A percentile compares a stretch with the other conserved stretches of the same genome.
Conservation (phyloP, 2,113 vertebrate genomes). For the Neoarius graeffei region DNA sequence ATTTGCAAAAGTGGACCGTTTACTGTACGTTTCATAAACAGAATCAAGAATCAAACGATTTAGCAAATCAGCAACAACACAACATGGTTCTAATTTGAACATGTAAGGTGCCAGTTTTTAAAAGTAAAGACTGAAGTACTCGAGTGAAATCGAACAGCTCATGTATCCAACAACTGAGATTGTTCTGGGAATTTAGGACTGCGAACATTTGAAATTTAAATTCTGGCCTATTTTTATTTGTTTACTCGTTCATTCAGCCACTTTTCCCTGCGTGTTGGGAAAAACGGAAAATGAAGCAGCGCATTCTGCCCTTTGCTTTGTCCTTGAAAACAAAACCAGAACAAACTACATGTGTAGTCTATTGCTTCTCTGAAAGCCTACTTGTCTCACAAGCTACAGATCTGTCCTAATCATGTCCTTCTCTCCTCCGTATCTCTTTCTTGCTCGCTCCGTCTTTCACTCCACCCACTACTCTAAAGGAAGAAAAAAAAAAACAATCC, state of each 20-base stretch:
- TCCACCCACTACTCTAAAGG: constrained; percentile 45
- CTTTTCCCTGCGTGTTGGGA: neutral
- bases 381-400: constrained; percentile 38
- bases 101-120: neutral
- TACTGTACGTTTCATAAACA: neutral
- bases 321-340: constrained; percentile 26
- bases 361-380: constrained; percentile 8
- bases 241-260: neutral
- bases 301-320: constrained; percentile 10
- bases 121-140: neutral
- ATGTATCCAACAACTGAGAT: neutral
- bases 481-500: constrained; percentile 53
- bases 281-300: neutral
- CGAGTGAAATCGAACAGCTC: neutral
- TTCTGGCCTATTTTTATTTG: neutral
- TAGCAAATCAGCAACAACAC: neutral
- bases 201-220: neutral
- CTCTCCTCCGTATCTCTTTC: constrained; percentile 32
- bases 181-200: neutral
- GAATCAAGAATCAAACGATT: neutral
- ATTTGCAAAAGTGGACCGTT: neutral
- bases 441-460: constrained; percentile 66
- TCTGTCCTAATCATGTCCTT: constrained; percentile 29
- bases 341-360: constrained; percentile 11
- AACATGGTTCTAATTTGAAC: neutral